These are phyloP conservation scores for Drosophila robusta DNA, from an alignment of 2,888 invertebrate genomes.

Conservation along the genomic window DNA sequence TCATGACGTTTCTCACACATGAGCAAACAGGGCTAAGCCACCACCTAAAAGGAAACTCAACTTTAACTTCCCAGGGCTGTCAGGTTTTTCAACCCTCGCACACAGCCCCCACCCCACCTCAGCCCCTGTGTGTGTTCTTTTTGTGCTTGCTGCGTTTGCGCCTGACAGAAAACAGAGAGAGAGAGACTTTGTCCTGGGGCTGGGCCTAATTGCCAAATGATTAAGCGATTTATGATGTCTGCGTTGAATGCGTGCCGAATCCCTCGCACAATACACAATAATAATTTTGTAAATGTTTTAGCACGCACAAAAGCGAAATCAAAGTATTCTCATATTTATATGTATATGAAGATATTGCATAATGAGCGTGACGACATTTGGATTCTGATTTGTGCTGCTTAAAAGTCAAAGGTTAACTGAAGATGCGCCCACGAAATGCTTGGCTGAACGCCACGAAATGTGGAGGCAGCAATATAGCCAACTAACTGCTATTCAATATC, in stretches of 20 bases:
- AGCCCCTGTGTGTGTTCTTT: slow-evolving; percentile 41
- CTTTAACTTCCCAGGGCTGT: slow-evolving; percentile 50
- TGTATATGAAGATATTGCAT: background rate
- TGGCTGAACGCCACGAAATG: slow-evolving; percentile 4
- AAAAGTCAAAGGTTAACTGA: slow-evolving; percentile 54
- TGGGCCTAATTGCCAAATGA: slow-evolving; percentile 85
- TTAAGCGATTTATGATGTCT: slow-evolving; percentile 85
- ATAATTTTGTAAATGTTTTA: slow-evolving; percentile 77
- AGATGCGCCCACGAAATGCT: slow-evolving; percentile 30
- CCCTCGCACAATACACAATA: slow-evolving; percentile 61
- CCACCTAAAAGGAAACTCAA: slow-evolving; percentile 33
- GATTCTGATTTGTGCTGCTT: slow-evolving; percentile 23
- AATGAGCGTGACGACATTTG: slow-evolving; percentile 47
- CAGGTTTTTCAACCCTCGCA: slow-evolving; percentile 51
- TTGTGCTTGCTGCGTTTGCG: slow-evolving; percentile 4
- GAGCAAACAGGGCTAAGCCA: slow-evolving; percentile 66
- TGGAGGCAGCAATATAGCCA: background rate
- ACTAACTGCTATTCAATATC: background rate
- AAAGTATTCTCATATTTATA: slow-evolving; percentile 16
- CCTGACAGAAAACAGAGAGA: slow-evolving; percentile 1
- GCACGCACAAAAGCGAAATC: slow-evolving; percentile 60
- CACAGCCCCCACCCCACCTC: slow-evolving; percentile 8
- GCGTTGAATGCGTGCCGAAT: slow-evolving; percentile 73
- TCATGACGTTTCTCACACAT: slow-evolving; percentile 85
- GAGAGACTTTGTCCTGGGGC: slow-evolving; percentile 44